phyloP scores from a whole-genome alignment of 2,113 vertebrate species.

The Aramus guarauna region DNA sequence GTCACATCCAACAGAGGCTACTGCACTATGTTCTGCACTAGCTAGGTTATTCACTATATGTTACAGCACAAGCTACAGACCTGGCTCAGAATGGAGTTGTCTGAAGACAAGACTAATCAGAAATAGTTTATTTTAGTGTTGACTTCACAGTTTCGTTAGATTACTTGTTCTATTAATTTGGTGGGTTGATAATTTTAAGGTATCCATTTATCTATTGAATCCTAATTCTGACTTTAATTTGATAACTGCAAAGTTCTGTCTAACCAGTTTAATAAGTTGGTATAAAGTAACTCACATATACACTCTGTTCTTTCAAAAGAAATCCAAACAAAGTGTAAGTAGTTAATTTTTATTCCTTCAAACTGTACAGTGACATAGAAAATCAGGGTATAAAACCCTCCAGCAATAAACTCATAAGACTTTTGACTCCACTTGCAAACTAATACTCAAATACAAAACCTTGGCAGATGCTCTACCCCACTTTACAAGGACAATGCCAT shows the following conservation, averaged over 20 bases:
- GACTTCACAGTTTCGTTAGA: background rate
- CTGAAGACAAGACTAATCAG: background rate
- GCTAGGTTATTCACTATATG: background rate
- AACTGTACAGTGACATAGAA: background rate
- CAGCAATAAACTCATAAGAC: background rate
- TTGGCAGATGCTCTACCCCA: background rate
- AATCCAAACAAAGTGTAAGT: background rate
- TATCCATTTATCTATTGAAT: background rate
- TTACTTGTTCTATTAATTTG: background rate
- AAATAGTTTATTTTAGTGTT: background rate
- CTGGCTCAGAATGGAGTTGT: background rate
- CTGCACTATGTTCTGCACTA: background rate
- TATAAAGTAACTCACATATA: background rate
- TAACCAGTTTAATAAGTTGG: background rate
- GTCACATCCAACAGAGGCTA: background rate
- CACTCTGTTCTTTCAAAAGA: background rate
- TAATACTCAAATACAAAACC: background rate
- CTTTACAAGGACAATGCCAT: background rate
- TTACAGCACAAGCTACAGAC: background rate
- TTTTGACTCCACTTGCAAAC: background rate
- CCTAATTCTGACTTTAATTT: background rate
- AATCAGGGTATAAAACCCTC: background rate
- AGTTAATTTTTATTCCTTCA: background rate
- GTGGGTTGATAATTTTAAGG: background rate
- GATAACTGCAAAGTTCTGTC: background rate